A percentile compares a stretch with the other conserved stretches of the same genome.
Evolutionary conservation across 2,113 vertebrate genomes (phyloP).

Genomic region (Hemiscyllium ocellatum): DNA sequence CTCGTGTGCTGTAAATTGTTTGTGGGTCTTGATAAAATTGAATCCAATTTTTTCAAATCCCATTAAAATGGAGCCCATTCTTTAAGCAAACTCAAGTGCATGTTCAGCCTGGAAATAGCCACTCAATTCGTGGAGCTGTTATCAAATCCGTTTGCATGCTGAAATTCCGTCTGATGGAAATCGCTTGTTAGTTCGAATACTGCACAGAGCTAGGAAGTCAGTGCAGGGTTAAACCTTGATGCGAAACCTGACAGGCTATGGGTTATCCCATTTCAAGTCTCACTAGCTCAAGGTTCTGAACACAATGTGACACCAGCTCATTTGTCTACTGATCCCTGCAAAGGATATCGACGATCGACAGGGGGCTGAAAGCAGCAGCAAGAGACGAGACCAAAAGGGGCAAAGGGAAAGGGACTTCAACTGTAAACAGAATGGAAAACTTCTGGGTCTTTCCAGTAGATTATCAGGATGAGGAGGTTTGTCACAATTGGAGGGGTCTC

Average conservation of each 20-base stretch:
- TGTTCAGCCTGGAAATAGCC: neutral
- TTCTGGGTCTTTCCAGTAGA: constrained; percentile 84
- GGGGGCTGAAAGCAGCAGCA: neutral
- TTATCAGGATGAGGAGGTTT: constrained; percentile 56
- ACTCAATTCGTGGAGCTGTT: neutral
- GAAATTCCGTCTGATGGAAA: neutral
- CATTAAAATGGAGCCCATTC: neutral
- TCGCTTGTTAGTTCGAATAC: neutral
- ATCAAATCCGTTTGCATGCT: neutral
- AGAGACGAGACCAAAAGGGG: no score
- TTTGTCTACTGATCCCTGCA: no score
- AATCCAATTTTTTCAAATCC: neutral
- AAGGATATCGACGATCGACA: no score
- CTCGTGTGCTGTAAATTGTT: neutral
- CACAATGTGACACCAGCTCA: constrained; percentile 47
- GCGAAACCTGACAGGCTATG: constrained; percentile 14
- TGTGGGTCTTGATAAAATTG: neutral
- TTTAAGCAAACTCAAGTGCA: neutral
- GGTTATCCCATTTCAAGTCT: constrained; percentile 50
- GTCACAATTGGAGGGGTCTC: neutral
- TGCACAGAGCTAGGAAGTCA: neutral
- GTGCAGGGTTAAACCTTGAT: neutral
- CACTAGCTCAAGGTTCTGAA: constrained; percentile 48
- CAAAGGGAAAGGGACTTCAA: neutral
- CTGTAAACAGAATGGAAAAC: constrained; percentile 72